A percentile compares a stretch with the other conserved stretches of the same genome.
These are phyloP conservation scores for Sebastes aleutianus DNA, from an alignment of 2,797 vertebrate genomes.

Conservation along the genomic window DNA sequence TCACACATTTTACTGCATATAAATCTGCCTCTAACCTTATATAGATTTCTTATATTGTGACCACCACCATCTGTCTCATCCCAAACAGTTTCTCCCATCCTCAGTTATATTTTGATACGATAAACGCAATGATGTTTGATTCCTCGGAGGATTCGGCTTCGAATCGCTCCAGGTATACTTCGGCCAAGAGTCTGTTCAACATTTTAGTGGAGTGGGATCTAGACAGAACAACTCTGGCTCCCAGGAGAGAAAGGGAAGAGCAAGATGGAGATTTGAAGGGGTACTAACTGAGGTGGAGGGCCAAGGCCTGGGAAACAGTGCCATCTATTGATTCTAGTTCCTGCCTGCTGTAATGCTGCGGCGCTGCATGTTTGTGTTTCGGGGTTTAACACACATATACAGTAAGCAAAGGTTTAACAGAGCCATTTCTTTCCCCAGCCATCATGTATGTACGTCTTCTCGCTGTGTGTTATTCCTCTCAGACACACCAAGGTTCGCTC, in stretches of 20 bases:
- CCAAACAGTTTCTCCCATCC: background rate
- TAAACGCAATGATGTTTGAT: slow-evolving; percentile 23
- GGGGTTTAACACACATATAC: background rate
- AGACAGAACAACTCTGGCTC: slow-evolving; percentile 44
- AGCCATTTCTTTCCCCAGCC: background rate
- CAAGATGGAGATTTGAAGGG: slow-evolving; percentile 5
- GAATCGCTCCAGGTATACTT: slow-evolving; percentile 41
- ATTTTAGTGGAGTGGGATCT: slow-evolving; percentile 48
- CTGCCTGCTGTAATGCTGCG: background rate
- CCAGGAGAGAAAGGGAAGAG: slow-evolving; percentile 7
- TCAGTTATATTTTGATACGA: slow-evolving; percentile 30
- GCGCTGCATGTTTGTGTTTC: background rate
- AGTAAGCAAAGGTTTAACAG: background rate
- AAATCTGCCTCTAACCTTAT: background rate
- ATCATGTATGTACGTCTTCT: background rate
- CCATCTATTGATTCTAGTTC: slow-evolving; percentile 71
- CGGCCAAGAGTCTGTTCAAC: slow-evolving; percentile 51
- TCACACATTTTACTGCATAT: background rate
- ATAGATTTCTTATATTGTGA: background rate
- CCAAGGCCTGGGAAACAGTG: slow-evolving; percentile 73
- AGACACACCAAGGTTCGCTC: background rate
- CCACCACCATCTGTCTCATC: slow-evolving; percentile 1
- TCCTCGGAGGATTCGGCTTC: slow-evolving; percentile 14
- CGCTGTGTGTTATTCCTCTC: background rate
- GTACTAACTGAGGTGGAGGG: background rate